phyloP scores from a whole-genome alignment of 2,113 vertebrate genomes.

The Etheostoma cragini region DNA sequence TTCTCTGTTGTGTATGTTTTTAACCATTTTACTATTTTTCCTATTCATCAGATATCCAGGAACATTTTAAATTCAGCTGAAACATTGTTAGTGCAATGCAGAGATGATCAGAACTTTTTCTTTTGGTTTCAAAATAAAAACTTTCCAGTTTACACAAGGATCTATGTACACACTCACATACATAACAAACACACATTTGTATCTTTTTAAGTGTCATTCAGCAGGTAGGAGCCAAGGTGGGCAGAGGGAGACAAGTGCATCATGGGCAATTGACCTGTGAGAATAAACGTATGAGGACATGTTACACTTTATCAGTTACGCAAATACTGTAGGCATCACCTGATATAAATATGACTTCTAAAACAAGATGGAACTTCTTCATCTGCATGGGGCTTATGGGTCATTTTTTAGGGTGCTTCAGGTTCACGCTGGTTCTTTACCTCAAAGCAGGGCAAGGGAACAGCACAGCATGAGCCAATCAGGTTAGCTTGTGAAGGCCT shows the following conservation, averaged over 20 bases:
- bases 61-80: slow-evolving; percentile 29
- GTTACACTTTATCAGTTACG: slow-evolving; percentile 36
- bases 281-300: slow-evolving; percentile 66
- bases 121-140: slow-evolving; percentile 47
- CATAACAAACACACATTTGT: slow-evolving; percentile 51
- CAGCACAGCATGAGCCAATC: slow-evolving; percentile 77
- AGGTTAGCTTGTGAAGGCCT: slow-evolving; percentile 86
- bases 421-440: slow-evolving; percentile 75
- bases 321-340: slow-evolving; percentile 9
- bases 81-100: slow-evolving; percentile 45
- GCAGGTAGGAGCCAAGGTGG: slow-evolving; percentile 69
- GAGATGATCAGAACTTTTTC: slow-evolving; percentile 37
- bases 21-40: slow-evolving; percentile 1
- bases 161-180: slow-evolving; percentile 44
- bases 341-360: not conserved
- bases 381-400: slow-evolving; percentile 7
- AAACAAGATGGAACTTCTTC: not conserved
- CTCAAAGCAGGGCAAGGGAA: slow-evolving; percentile 66
- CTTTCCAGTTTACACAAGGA: slow-evolving; percentile 60
- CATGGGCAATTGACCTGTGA: slow-evolving; percentile 75
- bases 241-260: slow-evolving; percentile 70
- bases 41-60: slow-evolving; percentile 15
- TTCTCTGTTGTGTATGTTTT: slow-evolving; percentile 26
- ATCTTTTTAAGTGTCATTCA: slow-evolving; percentile 69
- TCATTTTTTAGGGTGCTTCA: slow-evolving; percentile 6